Percentiles rank a stretch among this genome's conserved stretches.
Evolutionary conservation across 1,140 invertebrate species (phyloP).

Genomic region (Camponotus floridanus): DNA sequence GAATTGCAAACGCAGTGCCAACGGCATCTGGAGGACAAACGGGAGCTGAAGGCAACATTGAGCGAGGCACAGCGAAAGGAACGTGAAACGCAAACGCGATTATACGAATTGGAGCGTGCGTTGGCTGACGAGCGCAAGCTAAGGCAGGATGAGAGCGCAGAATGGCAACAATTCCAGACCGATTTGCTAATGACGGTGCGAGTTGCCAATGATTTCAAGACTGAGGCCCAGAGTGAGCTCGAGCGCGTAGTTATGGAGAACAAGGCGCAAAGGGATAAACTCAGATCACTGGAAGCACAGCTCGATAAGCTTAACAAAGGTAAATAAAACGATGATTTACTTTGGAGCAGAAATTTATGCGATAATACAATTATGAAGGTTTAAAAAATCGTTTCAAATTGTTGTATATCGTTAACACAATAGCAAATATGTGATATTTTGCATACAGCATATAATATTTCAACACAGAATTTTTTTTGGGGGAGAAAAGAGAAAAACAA

Average conservation of each 20-base stretch:
- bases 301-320: constrained; percentile 92
- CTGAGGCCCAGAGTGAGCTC: constrained; percentile 93
- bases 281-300: constrained; percentile 92
- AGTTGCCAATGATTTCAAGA: constrained; percentile 98
- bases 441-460: constrained; percentile 3
- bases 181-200: constrained; percentile 97
- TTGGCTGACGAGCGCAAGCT: constrained; percentile 88
- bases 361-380: constrained; percentile 24
- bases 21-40: constrained; percentile 92
- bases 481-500: background rate
- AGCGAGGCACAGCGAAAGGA: constrained; percentile 90
- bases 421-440: no score
- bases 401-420: background rate
- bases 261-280: constrained; percentile 92
- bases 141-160: constrained; percentile 89
- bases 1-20: constrained; percentile 92
- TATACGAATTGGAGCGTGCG: constrained; percentile 87
- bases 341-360: constrained; percentile 33
- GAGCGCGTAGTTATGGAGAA: constrained; percentile 94
- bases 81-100: constrained; percentile 87
- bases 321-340: constrained; percentile 79
- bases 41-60: constrained; percentile 89
- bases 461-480: constrained; percentile 20
- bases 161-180: constrained; percentile 97
- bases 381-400: background rate